Percentiles rank a stretch among this genome's conserved stretches.
These are phyloP conservation scores for Brachionus rotundiformis DNA, from an alignment of 1,140 invertebrate species.

Conservation along the genomic window DNA sequence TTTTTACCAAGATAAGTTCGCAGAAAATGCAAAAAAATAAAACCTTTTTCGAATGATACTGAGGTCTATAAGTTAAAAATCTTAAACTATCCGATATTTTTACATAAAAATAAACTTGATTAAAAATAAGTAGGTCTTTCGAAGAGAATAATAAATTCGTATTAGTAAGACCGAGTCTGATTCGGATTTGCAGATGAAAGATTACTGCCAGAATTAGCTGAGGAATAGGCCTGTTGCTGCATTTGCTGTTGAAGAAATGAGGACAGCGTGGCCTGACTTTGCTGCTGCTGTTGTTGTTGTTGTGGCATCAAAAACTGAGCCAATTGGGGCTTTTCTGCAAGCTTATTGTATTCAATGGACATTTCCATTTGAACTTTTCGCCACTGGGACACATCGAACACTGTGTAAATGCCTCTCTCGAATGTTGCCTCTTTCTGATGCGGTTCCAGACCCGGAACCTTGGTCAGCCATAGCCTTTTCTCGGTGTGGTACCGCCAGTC, in stretches of 20 bases:
- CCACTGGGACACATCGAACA: slow-evolving; percentile 94
- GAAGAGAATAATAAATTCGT: background rate
- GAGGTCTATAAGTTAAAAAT: slow-evolving; percentile 20
- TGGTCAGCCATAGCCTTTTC: slow-evolving; percentile 97
- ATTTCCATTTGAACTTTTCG: slow-evolving; percentile 91
- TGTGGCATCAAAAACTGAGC: slow-evolving; percentile 36
- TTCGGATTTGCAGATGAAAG: slow-evolving; percentile 10
- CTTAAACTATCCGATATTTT: slow-evolving; percentile 35
- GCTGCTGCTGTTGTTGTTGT: slow-evolving; percentile 22
- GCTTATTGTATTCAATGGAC: slow-evolving; percentile 92
- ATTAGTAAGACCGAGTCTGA: slow-evolving; percentile 10
- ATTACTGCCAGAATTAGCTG: background rate
- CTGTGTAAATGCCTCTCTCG: slow-evolving; percentile 96
- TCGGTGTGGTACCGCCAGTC: slow-evolving; percentile 99
- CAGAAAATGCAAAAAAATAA: background rate
- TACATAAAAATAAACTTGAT: slow-evolving; percentile 33
- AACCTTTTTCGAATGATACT: slow-evolving; percentile 1
- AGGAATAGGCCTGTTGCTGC: slow-evolving; percentile 21
- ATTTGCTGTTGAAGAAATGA: slow-evolving; percentile 21
- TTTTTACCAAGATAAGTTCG: background rate
- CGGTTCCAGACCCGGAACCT: slow-evolving; percentile 85
- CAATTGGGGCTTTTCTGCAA: slow-evolving; percentile 78
- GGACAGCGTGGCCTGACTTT: background rate
- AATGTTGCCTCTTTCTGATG: slow-evolving; percentile 90
- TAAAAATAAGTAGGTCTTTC: slow-evolving; percentile 46